Percentiles rank a stretch among this genome's conserved stretches.
phyloP scores from a whole-genome alignment of 2,888 invertebrate genomes.

The Teleogryllus oceanicus region DNA sequence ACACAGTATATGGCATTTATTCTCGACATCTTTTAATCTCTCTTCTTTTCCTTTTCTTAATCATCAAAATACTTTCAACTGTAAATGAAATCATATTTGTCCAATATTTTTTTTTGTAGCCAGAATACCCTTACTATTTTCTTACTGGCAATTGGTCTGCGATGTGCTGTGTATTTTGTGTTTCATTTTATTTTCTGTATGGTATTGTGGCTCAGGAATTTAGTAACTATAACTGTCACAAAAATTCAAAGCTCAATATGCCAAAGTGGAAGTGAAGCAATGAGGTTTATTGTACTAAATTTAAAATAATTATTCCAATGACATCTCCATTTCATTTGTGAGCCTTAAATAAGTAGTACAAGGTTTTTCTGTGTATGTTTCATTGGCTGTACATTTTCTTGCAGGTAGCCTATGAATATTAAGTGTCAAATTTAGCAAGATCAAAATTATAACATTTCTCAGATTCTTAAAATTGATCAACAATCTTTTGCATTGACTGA shows the following conservation, averaged over 20 bases:
- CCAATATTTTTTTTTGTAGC: background rate
- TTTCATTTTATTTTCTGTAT: slow-evolving; percentile 1
- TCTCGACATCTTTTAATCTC: background rate
- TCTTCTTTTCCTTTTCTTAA: background rate
- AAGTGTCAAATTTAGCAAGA: too few relatives aligned
- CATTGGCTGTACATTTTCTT: too few relatives aligned
- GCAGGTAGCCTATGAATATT: too few relatives aligned
- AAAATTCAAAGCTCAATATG: background rate
- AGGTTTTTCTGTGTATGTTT: too few relatives aligned
- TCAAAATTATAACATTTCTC: too few relatives aligned
- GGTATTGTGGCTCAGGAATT: background rate
- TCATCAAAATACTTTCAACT: background rate
- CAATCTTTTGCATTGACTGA: too few relatives aligned
- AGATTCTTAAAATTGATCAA: too few relatives aligned
- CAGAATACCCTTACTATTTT: slow-evolving; percentile 4
- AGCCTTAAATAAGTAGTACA: too few relatives aligned
- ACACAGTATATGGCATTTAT: slow-evolving; percentile 1
- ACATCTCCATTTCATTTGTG: too few relatives aligned
- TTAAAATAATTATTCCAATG: too few relatives aligned
- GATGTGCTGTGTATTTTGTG: background rate
- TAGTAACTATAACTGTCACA: background rate
- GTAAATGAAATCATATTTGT: background rate
- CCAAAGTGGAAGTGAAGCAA: slow-evolving; percentile 9
- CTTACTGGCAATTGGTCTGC: background rate
- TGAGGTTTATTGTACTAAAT: background rate